Percentiles rank a stretch among this genome's conserved stretches.
phyloP scores from a whole-genome alignment of 2,888 invertebrate species.

The Eucriotettix oculatus region DNA sequence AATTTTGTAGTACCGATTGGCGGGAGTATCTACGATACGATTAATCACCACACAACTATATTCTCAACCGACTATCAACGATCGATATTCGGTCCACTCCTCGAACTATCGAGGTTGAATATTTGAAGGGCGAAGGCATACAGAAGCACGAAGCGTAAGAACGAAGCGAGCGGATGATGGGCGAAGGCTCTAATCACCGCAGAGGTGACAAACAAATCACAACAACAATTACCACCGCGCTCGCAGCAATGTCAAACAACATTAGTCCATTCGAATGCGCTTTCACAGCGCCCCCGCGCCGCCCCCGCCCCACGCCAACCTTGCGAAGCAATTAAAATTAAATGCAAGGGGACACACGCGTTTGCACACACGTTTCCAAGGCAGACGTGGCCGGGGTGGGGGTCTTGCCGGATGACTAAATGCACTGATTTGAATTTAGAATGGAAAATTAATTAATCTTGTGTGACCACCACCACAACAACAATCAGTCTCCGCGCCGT shows the following conservation, averaged over 20 bases:
- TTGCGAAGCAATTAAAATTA: conserved; percentile 7
- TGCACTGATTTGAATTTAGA: conserved; percentile 13
- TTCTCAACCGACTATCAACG: no score
- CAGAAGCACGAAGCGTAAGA: no score
- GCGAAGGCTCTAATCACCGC: background rate
- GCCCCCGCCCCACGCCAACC: background rate
- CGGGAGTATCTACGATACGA: no score
- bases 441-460: conserved; percentile 15
- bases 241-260: background rate
- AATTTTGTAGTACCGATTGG: no score
- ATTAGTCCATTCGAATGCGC: background rate
- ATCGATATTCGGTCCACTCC: no score
- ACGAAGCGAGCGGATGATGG: no score
- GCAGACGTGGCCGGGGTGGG: background rate
- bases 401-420: conserved; percentile 4
- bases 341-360: background rate
- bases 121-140: no score
- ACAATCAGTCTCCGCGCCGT: background rate
- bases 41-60: no score
- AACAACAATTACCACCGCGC: background rate
- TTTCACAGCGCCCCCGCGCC: background rate
- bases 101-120: no score
- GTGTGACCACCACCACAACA: conserved; percentile 4
- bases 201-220: background rate
- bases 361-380: background rate